phyloP scores from a whole-genome alignment of 2,888 invertebrate genomes.

The Cheilosia impressa region DNA sequence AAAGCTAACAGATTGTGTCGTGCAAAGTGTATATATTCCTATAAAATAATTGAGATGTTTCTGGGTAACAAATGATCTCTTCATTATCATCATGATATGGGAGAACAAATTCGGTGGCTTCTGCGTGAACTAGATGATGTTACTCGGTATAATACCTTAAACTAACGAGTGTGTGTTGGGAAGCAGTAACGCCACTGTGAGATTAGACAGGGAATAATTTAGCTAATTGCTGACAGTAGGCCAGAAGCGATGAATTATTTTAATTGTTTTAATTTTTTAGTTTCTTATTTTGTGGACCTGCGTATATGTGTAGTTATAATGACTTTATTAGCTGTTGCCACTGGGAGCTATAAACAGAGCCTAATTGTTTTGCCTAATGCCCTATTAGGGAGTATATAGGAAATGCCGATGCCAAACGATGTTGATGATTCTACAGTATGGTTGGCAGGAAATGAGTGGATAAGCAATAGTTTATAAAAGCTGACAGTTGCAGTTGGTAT shows the following conservation, averaged over 20 bases:
- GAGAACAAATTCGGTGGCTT: conserved; percentile 24
- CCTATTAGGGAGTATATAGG: conserved; percentile 13
- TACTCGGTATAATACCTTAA: not conserved
- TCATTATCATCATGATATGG: conserved; percentile 45
- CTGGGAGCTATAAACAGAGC: not conserved
- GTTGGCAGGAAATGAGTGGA: not conserved
- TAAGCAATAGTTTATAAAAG: no score
- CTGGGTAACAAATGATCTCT: conserved; percentile 66
- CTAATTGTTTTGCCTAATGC: conserved; percentile 17
- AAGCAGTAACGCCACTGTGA: conserved; percentile 15
- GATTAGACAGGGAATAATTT: conserved; percentile 55
- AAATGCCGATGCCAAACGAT: conserved; percentile 1
- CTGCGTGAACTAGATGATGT: conserved; percentile 49
- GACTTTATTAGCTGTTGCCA: conserved; percentile 49
- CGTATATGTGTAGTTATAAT: conserved; percentile 31
- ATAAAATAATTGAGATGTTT: conserved; percentile 67
- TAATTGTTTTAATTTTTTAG: conserved; percentile 45
- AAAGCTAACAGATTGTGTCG: conserved; percentile 48
- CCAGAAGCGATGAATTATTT: conserved; percentile 61
- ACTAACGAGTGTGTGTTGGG: conserved; percentile 33
- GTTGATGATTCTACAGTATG: not conserved
- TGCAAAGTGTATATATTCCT: conserved; percentile 26
- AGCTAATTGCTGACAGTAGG: conserved; percentile 53
- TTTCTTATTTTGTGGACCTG: not conserved
- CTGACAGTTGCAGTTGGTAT: no score